Base-by-base conservation (phyloP, 2,888 invertebrate genomes). In the Agrochola lota region DNA sequence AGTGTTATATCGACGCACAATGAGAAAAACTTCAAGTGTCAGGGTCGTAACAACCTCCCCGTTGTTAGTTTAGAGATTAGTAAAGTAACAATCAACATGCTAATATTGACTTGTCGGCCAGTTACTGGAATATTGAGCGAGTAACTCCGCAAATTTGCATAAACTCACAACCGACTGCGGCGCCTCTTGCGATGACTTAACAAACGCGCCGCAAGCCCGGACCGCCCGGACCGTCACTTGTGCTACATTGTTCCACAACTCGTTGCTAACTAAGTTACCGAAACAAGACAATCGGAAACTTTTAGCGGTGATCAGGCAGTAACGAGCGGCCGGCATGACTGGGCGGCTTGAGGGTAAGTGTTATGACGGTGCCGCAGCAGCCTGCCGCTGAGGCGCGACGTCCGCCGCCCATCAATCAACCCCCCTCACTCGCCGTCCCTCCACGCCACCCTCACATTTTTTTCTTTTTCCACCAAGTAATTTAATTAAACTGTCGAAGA, bases 401-500 rank as follows among this genome's bases (percentile, higher is more conserved):
- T 64, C 67, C 59, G 40, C 64, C 74, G 40, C 64, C 74, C 78
- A 70, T 74, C 87, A 72, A 72, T 77, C 82, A 74, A 35, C 30
- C 62, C 64, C 62, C 68, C 4, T 6, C 55, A 5, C 73, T 6
- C 57, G 5, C 59, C 66, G 17, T 30, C 35, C 71, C 69, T 9
- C 68, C 57, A 15, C 70, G 11, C 64, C 72, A 23, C 80, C 77
- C 57, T 67, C 75, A 75, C 77, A 68, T 75, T 77, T 73, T 85
- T 82, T 86, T 74, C 80, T 87, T 75, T 73, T 74, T 75, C 55
- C 67, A 59, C 43, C 68, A 63, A 84, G 75, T 80, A 87, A 87
- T 87, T 86, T 87, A 87, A 87, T 86, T 85, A 87, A 86, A 85
- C 79, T 82, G 75, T 76, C 87, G 63, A 87, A 86, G 77, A 82